Percentiles rank a stretch among this genome's conserved stretches.
These are phyloP conservation scores for Lethenteron reissneri DNA, from an alignment of 2,113 vertebrate species.

Conservation along the genomic window DNA sequence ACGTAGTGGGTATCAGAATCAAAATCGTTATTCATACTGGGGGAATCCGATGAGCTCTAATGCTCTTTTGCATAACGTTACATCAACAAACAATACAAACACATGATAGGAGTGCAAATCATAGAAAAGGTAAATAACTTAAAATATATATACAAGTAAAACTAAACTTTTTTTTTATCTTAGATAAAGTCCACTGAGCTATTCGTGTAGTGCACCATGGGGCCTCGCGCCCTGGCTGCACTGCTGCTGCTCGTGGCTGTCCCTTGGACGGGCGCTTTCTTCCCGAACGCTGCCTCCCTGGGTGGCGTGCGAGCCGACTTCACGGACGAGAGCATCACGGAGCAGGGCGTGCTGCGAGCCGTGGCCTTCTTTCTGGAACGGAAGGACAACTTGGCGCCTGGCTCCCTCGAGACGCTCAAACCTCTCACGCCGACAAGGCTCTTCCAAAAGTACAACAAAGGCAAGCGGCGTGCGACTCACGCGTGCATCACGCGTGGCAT, in stretches of 20 bases:
- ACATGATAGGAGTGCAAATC: no score
- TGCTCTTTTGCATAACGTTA: no score
- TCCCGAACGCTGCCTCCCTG: conserved; percentile 4
- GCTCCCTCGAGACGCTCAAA: conserved; percentile 1
- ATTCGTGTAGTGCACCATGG: background rate
- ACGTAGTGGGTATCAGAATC: no score
- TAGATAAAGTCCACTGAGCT: no score
- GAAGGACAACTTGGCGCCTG: background rate
- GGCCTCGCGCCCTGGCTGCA: background rate
- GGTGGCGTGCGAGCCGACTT: background rate
- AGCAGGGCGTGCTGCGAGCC: conserved; percentile 5
- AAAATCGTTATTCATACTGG: no score
- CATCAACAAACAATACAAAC: no score
- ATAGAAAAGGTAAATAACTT: no score
- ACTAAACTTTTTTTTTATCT: no score
- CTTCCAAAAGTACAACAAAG: background rate
- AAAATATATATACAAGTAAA: no score
- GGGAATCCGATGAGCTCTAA: no score
- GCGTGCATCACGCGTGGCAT: no score
- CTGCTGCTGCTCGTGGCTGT: background rate
- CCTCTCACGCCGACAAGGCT: background rate
- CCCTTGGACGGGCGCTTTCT: background rate
- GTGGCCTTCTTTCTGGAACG: conserved; percentile 2
- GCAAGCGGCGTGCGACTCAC: background rate
- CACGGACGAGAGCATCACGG: conserved; percentile 1